Evolutionary conservation across 2,113 vertebrate genomes (phyloP).

Genomic region (Varanus salvator): DNA sequence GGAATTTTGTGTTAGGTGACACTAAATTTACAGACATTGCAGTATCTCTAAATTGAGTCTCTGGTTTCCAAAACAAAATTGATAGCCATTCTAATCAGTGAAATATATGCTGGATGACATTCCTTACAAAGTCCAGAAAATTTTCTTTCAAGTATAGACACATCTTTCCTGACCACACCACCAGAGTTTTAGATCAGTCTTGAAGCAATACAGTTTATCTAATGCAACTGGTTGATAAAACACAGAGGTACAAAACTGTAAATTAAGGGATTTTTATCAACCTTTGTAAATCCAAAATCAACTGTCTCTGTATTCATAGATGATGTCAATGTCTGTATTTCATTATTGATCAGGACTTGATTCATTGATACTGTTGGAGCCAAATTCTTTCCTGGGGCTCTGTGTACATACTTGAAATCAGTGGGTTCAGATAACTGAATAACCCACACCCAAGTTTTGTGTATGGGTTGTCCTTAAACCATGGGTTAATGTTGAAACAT

Average conservation of each 20-base stretch:
- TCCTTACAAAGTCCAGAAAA: conserved; percentile 4
- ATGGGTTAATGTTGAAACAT: no score
- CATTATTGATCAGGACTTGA: conserved; percentile 62
- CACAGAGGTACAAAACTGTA: background rate
- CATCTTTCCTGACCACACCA: background rate
- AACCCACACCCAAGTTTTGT: no score
- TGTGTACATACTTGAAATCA: conserved; percentile 44
- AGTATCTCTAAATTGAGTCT: background rate
- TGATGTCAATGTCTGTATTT: background rate
- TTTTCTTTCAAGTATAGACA: conserved; percentile 44
- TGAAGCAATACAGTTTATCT: conserved; percentile 11
- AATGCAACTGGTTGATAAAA: background rate
- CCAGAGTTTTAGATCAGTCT: background rate
- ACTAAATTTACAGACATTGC: background rate
- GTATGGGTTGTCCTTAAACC: no score
- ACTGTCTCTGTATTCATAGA: conserved; percentile 8
- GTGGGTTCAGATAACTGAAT: no score
- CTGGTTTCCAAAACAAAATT: conserved; percentile 5
- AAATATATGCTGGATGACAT: conserved; percentile 10
- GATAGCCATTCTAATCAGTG: conserved; percentile 8
- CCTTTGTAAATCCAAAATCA: conserved; percentile 28
- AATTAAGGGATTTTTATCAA: conserved; percentile 33
- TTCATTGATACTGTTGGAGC: conserved; percentile 48
- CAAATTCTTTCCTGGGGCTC: conserved; percentile 56
- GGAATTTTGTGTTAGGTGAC: background rate